Evolutionary conservation across 2,113 vertebrate genomes (phyloP).

Genomic region (Willisornis vidua): DNA sequence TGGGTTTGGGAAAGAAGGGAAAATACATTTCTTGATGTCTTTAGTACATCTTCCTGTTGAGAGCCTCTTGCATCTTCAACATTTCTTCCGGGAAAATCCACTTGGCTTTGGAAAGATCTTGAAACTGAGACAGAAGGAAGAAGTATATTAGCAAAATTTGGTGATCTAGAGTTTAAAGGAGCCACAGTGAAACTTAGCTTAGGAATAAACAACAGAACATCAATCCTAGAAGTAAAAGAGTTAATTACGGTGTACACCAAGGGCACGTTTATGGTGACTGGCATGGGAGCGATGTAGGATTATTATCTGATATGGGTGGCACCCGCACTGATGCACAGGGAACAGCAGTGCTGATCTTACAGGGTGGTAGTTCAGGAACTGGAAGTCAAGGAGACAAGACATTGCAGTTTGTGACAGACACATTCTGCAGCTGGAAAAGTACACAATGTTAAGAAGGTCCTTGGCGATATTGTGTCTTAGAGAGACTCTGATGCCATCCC

Average conservation of each 20-base stretch:
- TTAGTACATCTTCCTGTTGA: background rate
- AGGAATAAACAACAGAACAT: background rate
- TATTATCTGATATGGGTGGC: background rate
- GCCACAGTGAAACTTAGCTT: background rate
- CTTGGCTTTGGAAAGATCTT: background rate
- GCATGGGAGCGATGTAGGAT: background rate
- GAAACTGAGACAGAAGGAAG: slow-evolving; percentile 13
- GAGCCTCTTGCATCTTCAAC: background rate
- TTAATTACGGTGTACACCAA: background rate
- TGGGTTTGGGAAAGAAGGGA: background rate
- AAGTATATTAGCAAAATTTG: background rate
- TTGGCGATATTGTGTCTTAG: background rate
- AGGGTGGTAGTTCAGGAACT: background rate
- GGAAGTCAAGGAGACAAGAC: background rate
- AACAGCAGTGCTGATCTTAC: background rate
- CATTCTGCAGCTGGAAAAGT: background rate
- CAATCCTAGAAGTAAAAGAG: background rate
- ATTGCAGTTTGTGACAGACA: background rate
- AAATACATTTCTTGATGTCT: background rate
- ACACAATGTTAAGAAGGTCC: background rate
- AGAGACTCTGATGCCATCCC: background rate
- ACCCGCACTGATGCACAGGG: background rate
- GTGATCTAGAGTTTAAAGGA: background rate
- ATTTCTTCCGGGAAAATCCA: background rate
- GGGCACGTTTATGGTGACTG: background rate